Evolutionary conservation across 2,888 invertebrate genomes (phyloP).

Genomic region (Agrilus biguttatus): DNA sequence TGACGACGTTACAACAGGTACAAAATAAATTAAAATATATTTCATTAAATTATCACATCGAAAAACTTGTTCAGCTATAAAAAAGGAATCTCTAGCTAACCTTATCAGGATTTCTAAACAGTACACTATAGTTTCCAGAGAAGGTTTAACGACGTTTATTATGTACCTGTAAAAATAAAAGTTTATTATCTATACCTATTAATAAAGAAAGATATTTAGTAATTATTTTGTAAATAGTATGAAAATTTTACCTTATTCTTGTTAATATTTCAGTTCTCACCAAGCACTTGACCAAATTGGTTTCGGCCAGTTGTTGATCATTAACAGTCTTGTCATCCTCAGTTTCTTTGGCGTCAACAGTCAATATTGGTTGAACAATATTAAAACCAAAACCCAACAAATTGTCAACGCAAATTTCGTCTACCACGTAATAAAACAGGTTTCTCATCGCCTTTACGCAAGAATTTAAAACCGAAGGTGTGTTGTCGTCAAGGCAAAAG

Average conservation of each 20-base stretch:
- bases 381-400: constrained; percentile 51
- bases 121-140: constrained; percentile 56
- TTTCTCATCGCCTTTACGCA: constrained; percentile 61
- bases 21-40: constrained; percentile 42
- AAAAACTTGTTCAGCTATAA: constrained; percentile 47
- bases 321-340: constrained; percentile 52
- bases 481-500: constrained; percentile 76
- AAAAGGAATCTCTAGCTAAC: constrained; percentile 60
- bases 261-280: constrained; percentile 62
- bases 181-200: neutral
- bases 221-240: too few relatives aligned
- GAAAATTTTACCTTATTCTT: constrained; percentile 41
- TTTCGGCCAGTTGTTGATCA: constrained; percentile 75
- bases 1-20: constrained; percentile 27
- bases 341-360: constrained; percentile 26
- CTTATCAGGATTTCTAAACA: constrained; percentile 68
- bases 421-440: constrained; percentile 60
- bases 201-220: neutral
- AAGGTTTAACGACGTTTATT: constrained; percentile 51
- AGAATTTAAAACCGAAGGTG: constrained; percentile 56
- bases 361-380: constrained; percentile 42
- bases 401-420: constrained; percentile 63
- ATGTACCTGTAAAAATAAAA: constrained; percentile 49
- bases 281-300: constrained; percentile 62
- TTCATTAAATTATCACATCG: constrained; percentile 50